A percentile compares a stretch with the other conserved stretches of the same genome.
phyloP scores from a whole-genome alignment of 2,113 vertebrate species.

The Crotalus viridis region DNA sequence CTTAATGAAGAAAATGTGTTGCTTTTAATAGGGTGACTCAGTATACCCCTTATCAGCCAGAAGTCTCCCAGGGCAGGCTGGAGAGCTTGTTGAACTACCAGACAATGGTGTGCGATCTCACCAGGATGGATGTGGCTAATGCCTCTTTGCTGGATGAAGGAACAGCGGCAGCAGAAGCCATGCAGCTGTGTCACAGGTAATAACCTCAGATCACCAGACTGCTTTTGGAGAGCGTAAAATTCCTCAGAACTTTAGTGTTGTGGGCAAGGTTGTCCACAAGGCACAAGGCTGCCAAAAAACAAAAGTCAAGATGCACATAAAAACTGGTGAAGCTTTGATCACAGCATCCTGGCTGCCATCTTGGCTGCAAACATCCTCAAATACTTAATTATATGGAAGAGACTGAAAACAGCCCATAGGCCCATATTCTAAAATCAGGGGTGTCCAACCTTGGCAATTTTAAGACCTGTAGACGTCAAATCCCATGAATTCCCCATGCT shows the following conservation, averaged over 20 bases:
- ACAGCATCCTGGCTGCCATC: background rate
- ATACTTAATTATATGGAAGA: background rate
- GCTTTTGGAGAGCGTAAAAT: background rate
- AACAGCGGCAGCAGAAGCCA: conserved; percentile 94
- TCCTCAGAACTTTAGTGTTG: background rate
- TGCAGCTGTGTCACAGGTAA: conserved; percentile 97
- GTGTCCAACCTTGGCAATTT: background rate
- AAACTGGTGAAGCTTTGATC: background rate
- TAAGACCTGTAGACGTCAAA: background rate
- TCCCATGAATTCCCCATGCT: background rate
- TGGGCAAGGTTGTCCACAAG: background rate
- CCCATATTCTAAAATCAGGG: background rate
- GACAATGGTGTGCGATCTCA: conserved; percentile 97
- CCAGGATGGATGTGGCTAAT: conserved; percentile 89
- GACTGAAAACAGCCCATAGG: background rate
- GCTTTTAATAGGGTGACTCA: conserved; percentile 86
- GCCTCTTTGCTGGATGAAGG: conserved; percentile 94
- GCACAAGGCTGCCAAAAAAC: background rate
- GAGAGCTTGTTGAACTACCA: conserved; percentile 96
- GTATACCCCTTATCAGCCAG: conserved; percentile 97
- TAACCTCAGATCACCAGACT: background rate
- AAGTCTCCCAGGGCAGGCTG: conserved; percentile 93
- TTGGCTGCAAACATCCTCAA: background rate
- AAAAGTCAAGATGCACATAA: background rate
- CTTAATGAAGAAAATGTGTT: conserved; percentile 7